These are phyloP conservation scores for Podocnemis expansa DNA, from an alignment of 2,113 vertebrate species.

Conservation along the genomic window DNA sequence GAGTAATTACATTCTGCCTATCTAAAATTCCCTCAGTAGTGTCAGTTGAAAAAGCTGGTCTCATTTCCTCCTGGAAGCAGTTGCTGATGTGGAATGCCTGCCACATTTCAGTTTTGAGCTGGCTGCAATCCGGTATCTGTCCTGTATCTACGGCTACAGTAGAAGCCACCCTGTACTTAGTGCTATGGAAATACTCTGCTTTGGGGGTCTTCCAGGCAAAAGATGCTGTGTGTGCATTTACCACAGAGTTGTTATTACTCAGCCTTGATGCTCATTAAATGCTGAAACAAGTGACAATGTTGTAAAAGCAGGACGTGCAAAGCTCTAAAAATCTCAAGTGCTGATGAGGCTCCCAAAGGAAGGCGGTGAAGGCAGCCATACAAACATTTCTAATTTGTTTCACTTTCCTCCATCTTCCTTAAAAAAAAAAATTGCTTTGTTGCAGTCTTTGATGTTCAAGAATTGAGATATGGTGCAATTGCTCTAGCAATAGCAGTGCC, in stretches of 20 bases:
- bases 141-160: constrained; percentile 9
- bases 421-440: background rate
- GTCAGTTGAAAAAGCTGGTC: constrained; percentile 28
- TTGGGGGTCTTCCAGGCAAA: background rate
- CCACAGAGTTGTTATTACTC: background rate
- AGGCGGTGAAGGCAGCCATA: background rate
- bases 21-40: constrained; percentile 56
- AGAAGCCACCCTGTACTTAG: background rate
- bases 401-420: background rate
- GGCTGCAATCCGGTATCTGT: constrained; percentile 12
- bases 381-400: background rate
- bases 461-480: background rate
- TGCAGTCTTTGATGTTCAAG: background rate
- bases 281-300: background rate
- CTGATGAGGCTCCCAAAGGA: background rate
- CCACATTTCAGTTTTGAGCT: background rate
- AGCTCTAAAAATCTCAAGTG: background rate
- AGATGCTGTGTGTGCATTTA: background rate
- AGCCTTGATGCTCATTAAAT: constrained; percentile 26
- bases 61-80: constrained; percentile 7
- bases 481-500: background rate
- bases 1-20: constrained; percentile 69
- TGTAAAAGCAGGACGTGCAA: background rate
- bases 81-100: constrained; percentile 7
- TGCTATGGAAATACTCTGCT: constrained; percentile 8